phyloP scores from a whole-genome alignment of 2,797 vertebrate genomes.

The Macropus fuliginosus region DNA sequence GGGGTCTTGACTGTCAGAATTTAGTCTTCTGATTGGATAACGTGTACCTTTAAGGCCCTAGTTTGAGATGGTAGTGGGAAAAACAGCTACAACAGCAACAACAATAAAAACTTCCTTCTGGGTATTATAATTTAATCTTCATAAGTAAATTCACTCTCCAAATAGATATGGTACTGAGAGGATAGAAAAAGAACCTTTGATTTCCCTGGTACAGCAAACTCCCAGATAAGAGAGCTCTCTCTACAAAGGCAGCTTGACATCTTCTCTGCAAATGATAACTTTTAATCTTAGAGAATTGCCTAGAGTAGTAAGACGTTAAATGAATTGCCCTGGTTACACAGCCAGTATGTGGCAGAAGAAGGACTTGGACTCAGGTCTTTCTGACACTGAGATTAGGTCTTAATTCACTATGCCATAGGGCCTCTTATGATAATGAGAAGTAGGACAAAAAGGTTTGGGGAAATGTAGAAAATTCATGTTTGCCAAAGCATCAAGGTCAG shows the following conservation, averaged over 20 bases:
- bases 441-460: background rate
- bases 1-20: background rate
- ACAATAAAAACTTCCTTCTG: background rate
- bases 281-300: background rate
- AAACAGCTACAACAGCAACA: background rate
- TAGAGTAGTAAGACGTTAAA: background rate
- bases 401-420: background rate
- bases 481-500: background rate
- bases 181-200: background rate
- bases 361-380: background rate
- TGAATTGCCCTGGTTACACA: background rate
- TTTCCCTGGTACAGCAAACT: background rate
- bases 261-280: background rate
- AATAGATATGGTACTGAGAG: background rate
- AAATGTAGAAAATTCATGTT: background rate
- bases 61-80: background rate
- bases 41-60: background rate
- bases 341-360: background rate
- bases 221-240: background rate
- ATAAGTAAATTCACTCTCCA: background rate
- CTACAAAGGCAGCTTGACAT: background rate
- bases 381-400: background rate
- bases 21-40: accelerated
- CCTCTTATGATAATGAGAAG: background rate
- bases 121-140: background rate